Percentiles rank a stretch among this genome's conserved stretches.
phyloP scores from a whole-genome alignment of 2,113 vertebrate genomes.

The Numenius arquata region DNA sequence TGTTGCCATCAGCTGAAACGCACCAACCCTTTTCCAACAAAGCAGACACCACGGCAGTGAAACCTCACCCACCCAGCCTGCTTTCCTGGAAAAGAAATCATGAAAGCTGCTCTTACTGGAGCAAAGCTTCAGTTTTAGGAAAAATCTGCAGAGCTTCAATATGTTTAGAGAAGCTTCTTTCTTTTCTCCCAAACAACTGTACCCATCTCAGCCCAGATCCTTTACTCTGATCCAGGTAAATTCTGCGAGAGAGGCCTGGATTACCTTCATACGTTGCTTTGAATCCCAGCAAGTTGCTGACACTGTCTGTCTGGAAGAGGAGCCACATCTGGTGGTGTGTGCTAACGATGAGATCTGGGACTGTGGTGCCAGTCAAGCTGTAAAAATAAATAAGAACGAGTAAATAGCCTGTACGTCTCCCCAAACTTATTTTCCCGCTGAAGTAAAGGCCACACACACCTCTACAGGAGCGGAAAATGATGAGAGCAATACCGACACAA shows the following conservation, averaged over 20 bases:
- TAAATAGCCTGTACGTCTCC: neutral
- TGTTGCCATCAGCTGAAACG: neutral
- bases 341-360: slow-evolving; percentile 97
- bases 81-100: neutral
- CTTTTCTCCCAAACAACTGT: neutral
- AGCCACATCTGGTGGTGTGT: slow-evolving; percentile 99
- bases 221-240: too few species aligned
- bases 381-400: neutral
- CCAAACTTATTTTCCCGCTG: neutral
- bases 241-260: neutral
- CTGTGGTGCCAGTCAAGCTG: slow-evolving; percentile 91
- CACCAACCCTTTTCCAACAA: neutral
- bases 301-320: slow-evolving; percentile 96
- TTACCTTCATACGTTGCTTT: slow-evolving; percentile 96
- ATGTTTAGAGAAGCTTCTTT: neutral
- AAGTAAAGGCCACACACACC: fast-evolving
- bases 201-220: neutral
- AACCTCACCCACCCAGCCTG: neutral
- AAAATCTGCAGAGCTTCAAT: neutral
- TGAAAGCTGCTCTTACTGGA: neutral
- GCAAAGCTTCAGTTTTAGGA: neutral
- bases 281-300: slow-evolving; percentile 93
- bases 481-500: fast-evolving
- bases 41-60: neutral
- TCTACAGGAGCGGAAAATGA: neutral